Evolutionary conservation across 2,888 invertebrate genomes (phyloP).

Genomic region (Microdon myrmicae): DNA sequence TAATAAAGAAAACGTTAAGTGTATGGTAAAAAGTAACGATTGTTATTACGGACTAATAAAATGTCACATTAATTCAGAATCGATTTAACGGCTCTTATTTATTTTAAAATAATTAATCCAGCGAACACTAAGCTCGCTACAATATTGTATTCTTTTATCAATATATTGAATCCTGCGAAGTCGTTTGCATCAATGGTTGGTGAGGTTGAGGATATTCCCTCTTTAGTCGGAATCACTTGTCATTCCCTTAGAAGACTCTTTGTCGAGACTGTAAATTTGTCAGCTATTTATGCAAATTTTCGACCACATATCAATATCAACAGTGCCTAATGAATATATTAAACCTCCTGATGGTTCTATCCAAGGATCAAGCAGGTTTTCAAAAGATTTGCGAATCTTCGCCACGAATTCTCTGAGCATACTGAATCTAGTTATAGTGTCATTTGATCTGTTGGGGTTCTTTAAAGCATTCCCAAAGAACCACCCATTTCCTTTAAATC

Average conservation of each 20-base stretch:
- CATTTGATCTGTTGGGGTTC: too few species aligned
- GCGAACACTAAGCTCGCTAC: too few species aligned
- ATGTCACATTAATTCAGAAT: too few species aligned
- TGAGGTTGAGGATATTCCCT: conserved; percentile 59
- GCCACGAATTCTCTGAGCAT: conserved; percentile 48
- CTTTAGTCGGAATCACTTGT: conserved; percentile 56
- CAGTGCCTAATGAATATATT: conserved; percentile 40
- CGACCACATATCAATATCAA: conserved; percentile 34
- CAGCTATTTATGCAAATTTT: conserved; percentile 27
- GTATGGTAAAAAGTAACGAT: too few species aligned
- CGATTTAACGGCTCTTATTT: too few species aligned
- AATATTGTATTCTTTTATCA: too few species aligned
- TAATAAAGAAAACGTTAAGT: too few species aligned
- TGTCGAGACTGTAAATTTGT: conserved; percentile 59
- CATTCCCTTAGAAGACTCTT: conserved; percentile 57
- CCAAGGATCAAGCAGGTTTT: conserved; percentile 56
- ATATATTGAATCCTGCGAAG: too few species aligned
- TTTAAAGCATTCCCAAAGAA: too few species aligned
- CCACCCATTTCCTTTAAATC: too few species aligned
- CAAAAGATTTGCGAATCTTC: conserved; percentile 55
- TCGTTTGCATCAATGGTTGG: conserved; percentile 55
- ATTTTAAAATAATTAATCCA: too few species aligned
- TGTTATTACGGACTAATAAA: too few species aligned
- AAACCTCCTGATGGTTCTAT: conserved; percentile 55
- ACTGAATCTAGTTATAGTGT: conserved; percentile 54